Conservation (phyloP, 64 coral and sea anemone genomes). For the Montipora capricornis region DNA sequence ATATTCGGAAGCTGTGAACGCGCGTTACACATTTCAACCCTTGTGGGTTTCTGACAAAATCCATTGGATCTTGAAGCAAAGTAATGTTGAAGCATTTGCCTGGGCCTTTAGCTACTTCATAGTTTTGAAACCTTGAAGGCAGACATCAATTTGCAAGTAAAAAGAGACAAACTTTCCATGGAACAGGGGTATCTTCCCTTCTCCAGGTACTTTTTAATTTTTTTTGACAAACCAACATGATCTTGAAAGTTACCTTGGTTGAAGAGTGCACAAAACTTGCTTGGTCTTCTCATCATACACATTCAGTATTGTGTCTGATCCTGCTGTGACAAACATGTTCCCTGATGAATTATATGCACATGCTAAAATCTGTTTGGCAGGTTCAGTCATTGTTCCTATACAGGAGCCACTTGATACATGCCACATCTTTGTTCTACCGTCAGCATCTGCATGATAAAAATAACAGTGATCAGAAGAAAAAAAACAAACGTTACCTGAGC, state of each 20-base stretch:
- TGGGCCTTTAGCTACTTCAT: too few species aligned
- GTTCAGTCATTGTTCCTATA: constrained; percentile 77
- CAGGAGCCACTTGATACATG: constrained; percentile 89
- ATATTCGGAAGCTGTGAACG: too few species aligned
- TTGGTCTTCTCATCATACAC: constrained; percentile 96
- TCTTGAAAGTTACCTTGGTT: constrained; percentile 77
- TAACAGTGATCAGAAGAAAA: not conserved
- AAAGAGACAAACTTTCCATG: too few species aligned
- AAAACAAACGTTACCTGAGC: not conserved
- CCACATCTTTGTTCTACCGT: constrained; percentile 96
- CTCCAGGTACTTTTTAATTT: too few species aligned
- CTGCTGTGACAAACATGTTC: constrained; percentile 87
- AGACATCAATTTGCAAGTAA: too few species aligned
- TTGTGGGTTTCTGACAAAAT: too few species aligned
- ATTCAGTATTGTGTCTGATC: constrained; percentile 81
- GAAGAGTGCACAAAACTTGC: constrained; percentile 74
- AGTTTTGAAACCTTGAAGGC: too few species aligned
- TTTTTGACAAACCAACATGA: not conserved
- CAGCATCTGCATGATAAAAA: constrained; percentile 75
- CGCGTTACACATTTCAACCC: too few species aligned
- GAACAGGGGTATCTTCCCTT: too few species aligned
- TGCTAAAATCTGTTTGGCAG: constrained; percentile 81
- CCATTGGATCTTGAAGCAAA: too few species aligned
- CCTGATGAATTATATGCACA: constrained; percentile 86
- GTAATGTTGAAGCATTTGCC: too few species aligned